Evolutionary conservation across 1,140 invertebrate species (phyloP), one percentile per base, ranked within the genome.

Genomic region (Nomia melanderi): DNA sequence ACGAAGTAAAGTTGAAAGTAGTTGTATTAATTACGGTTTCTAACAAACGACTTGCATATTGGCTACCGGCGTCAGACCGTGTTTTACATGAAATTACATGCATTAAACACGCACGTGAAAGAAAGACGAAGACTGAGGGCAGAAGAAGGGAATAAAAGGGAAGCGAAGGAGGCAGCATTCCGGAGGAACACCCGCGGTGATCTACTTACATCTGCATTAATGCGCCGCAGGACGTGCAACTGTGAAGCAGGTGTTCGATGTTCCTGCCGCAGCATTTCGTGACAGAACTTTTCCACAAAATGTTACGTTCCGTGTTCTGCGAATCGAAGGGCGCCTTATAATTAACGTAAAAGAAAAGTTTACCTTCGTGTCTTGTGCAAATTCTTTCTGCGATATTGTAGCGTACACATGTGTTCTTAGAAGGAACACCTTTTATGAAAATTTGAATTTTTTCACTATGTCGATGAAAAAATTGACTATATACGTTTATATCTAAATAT

Each of bases 161-260:
- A 1, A 25, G 25, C n/a, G 64, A 7, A 59, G 64, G 29, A 33
- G 39, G 47, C 8, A 9, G 65, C 33, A 6, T 17, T 17, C n/a
- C 33, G 14, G 14, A 41, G 31, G 57, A 70, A 77, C 57, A 77
- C 66, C 57, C n/a, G 74, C 41, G 20, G 57, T 59, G 66, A 71
- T 62, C 44, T 54, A 39, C 56, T 77, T 77, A 27, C 12, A 11
- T 60, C 56, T 29, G 25, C 9, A 67, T 67, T 27, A 25, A 66
- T 39, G 29, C 27, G 23, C 53, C 53, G 8, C 36, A 7, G 54
- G 23, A 60, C 11, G 23, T 11, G 20, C 33, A 25, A 39, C 33
- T 39, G 33, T 3, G 23, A 27, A 31, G 54, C 59, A 62, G 59
- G 59, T 62, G 73, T 39, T 50, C 56, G 65, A 39, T 39, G 6